Evolutionary conservation across 2,888 invertebrate species (phyloP), one percentile per base, ranked within the genome.

Genomic region (Notocelia uddmanniana): DNA sequence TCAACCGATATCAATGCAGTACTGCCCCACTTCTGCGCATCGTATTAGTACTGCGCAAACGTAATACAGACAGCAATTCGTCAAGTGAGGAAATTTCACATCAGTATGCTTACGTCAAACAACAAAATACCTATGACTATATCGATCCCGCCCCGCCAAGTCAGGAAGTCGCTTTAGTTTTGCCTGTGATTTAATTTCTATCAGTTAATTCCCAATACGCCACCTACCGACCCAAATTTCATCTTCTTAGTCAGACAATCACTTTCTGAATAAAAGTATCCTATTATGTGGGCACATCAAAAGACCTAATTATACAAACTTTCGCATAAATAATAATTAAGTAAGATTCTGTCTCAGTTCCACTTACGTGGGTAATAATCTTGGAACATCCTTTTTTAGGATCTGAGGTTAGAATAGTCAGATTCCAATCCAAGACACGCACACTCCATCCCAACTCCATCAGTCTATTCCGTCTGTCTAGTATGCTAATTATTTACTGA

Each of bases 401-500:
- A 31, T 2, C 8, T 31, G 31, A 31, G 31, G 31, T 5, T 31
- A 31, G 31, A 31, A 31, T 31, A 31, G 31, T 6, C 31, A 45
- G n/a, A 8, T 45, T 45, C 45, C 45, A 45, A 45, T n/a, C n/a
- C 6, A 31, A 62, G 31, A 19, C n/a, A 19, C 18, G 19, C 21
- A 37, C 3, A 26, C 0, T 50, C 11, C 48, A 31, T 26, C 31
- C 21, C 21, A 3, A 26, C 0, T 50, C 11, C 48, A 31, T 26
- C 31, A 8, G 18, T 31, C 15, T 50, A 34, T 63, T 34, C 31
- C n/a, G 41, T 58, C 19, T 55, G 55, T 21, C 34, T 62, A n/a
- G n/a, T n/a, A 57, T 68, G 55, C 68, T 72, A 67, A 67, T 72
- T 67, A 72, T 72, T 72, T 62, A 72, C 45, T 62, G 55, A 48